A percentile compares a stretch with the other conserved stretches of the same genome.
Evolutionary conservation across 2,797 vertebrate species (phyloP).

Genomic region (Sebastes elongatus): DNA sequence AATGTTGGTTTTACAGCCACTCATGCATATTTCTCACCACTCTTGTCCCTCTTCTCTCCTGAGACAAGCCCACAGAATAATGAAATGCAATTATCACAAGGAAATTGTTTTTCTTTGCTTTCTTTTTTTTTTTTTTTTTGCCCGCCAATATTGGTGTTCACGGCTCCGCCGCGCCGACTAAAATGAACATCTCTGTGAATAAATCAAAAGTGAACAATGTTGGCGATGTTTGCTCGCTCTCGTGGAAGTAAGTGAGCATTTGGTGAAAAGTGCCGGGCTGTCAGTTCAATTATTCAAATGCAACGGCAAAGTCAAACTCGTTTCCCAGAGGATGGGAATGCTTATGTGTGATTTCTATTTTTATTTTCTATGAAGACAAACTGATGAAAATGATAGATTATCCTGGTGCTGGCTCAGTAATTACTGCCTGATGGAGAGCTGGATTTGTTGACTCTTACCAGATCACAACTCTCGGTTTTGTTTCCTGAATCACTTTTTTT

Average conservation of each 20-base stretch:
- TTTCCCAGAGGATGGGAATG: not conserved
- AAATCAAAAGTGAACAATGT: conserved; percentile 23
- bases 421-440: conserved; percentile 29
- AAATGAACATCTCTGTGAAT: conserved; percentile 18
- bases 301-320: conserved; percentile 18
- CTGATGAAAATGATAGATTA: conserved; percentile 18
- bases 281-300: conserved; percentile 41
- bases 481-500: not conserved
- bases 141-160: not conserved
- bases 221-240: not conserved
- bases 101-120: conserved; percentile 16
- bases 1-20: conserved; percentile 19
- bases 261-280: conserved; percentile 19
- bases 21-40: conserved; percentile 3
- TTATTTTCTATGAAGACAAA: conserved; percentile 25
- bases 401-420: not conserved
- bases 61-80: conserved; percentile 14
- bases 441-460: not conserved
- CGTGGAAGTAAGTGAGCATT: not conserved
- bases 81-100: conserved; percentile 28
- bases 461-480: not conserved
- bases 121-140: not conserved
- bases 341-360: conserved; percentile 17
- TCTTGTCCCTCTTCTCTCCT: not conserved
- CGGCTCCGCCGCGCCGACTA: not conserved